Conservation (phyloP, 1,140 invertebrate genomes). For the Temnothorax curvispinosus region DNA sequence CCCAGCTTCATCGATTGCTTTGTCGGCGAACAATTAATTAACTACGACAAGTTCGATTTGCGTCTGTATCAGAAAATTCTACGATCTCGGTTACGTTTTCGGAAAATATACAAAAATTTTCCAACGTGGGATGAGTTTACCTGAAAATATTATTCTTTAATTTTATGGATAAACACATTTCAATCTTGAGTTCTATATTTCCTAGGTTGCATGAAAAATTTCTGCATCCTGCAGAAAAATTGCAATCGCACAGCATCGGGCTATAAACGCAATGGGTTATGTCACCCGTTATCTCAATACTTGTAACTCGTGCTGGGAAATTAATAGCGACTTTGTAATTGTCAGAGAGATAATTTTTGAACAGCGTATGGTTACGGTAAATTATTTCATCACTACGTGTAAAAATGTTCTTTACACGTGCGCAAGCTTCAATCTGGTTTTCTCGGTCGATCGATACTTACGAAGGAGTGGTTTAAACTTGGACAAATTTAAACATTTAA, state of each 20-base stretch:
- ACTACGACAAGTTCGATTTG: constrained; percentile 32
- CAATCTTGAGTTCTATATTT: neutral
- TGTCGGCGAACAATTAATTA: constrained; percentile 34
- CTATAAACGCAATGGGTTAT: neutral
- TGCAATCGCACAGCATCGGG: neutral
- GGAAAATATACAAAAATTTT: neutral
- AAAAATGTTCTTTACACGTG: constrained; percentile 44
- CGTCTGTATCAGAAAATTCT: neutral
- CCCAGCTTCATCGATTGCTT: constrained; percentile 44
- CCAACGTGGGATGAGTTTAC: neutral
- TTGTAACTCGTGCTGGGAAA: neutral
- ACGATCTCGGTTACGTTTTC: neutral
- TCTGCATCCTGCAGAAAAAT: neutral
- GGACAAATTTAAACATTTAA: constrained; percentile 57
- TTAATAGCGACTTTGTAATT: constrained; percentile 8
- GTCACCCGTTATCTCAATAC: neutral
- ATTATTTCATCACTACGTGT: constrained; percentile 42
- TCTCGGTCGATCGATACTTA: constrained; percentile 59
- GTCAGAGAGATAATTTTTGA: constrained; percentile 12
- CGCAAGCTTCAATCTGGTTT: constrained; percentile 43
- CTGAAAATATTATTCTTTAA: constrained; percentile 45
- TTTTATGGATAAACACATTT: constrained; percentile 16
- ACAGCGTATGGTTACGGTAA: constrained; percentile 1
- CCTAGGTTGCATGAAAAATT: neutral
- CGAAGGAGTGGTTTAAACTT: constrained; percentile 48